Evolutionary conservation across 2,113 vertebrate genomes (phyloP).

Genomic region (Planiliza haematocheilus): DNA sequence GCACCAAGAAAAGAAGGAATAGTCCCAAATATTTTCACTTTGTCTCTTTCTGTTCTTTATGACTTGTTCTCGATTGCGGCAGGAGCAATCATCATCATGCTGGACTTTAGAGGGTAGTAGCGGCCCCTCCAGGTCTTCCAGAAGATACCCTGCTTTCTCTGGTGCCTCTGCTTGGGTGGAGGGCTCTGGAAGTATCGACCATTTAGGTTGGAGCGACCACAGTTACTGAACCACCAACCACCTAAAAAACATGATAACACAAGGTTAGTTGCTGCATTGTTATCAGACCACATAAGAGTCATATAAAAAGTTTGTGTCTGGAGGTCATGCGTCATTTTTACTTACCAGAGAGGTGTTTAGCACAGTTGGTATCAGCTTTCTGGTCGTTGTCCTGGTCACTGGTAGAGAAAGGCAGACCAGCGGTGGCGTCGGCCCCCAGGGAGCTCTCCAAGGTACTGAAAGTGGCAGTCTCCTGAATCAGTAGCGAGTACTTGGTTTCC

Average conservation of each 20-base stretch:
- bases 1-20: slow-evolving; percentile 42
- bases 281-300: not conserved
- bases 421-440: slow-evolving; percentile 75
- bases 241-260: slow-evolving; percentile 76
- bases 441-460: slow-evolving; percentile 85
- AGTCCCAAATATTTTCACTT: slow-evolving; percentile 33
- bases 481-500: slow-evolving; percentile 88
- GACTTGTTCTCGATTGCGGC: slow-evolving; percentile 73
- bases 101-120: slow-evolving; percentile 93
- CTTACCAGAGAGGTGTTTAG: slow-evolving; percentile 93
- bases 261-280: slow-evolving; percentile 16
- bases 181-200: slow-evolving; percentile 92
- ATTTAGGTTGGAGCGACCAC: slow-evolving; percentile 90
- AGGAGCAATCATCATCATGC: slow-evolving; percentile 90
- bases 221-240: slow-evolving; percentile 98
- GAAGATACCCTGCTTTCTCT: slow-evolving; percentile 95
- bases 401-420: slow-evolving; percentile 92
- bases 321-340: not conserved
- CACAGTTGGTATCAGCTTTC: slow-evolving; percentile 91
- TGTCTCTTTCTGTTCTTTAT: slow-evolving; percentile 61
- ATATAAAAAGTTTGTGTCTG: no score
- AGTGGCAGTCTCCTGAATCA: slow-evolving; percentile 75
- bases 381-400: slow-evolving; percentile 92
- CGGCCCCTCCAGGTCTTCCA: slow-evolving; percentile 98
- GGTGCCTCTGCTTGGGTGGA: slow-evolving; percentile 88